phyloP scores from a whole-genome alignment of 2,797 vertebrate genomes.

The Podarcis siculus region DNA sequence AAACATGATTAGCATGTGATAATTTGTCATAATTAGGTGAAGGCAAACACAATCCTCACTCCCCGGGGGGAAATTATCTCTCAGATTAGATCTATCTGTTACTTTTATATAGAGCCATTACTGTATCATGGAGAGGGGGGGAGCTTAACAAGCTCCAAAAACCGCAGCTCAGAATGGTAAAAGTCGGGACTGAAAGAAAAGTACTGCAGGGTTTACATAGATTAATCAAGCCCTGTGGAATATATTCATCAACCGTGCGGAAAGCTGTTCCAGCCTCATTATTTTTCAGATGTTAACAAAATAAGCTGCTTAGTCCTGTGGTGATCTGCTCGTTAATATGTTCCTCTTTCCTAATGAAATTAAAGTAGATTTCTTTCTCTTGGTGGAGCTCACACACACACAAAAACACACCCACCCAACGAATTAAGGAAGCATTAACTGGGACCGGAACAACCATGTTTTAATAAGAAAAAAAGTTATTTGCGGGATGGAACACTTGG shows the following conservation, averaged over 20 bases:
- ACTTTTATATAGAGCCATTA: background rate
- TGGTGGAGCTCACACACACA: background rate
- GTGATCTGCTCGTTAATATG: background rate
- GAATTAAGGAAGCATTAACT: background rate
- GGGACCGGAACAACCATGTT: background rate
- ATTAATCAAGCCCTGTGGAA: background rate
- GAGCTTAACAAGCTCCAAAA: background rate
- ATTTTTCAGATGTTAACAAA: constrained; percentile 11
- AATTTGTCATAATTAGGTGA: constrained; percentile 4
- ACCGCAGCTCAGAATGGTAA: background rate
- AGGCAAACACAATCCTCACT: background rate
- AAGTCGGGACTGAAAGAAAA: background rate
- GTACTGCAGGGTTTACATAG: background rate
- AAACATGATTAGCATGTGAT: background rate
- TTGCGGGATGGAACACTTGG: background rate
- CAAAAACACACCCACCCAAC: background rate
- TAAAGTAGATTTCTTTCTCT: background rate
- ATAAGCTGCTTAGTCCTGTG: background rate
- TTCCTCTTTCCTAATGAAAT: constrained; percentile 4
- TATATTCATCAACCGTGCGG: background rate
- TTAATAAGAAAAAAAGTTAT: background rate
- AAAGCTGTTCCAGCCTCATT: background rate
- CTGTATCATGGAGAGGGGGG: too few species aligned
- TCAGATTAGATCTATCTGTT: background rate
- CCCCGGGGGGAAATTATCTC: background rate